Conservation (phyloP, 30 jellyfish, hydroid and myxozoan species). For the Mastigias papua region DNA sequence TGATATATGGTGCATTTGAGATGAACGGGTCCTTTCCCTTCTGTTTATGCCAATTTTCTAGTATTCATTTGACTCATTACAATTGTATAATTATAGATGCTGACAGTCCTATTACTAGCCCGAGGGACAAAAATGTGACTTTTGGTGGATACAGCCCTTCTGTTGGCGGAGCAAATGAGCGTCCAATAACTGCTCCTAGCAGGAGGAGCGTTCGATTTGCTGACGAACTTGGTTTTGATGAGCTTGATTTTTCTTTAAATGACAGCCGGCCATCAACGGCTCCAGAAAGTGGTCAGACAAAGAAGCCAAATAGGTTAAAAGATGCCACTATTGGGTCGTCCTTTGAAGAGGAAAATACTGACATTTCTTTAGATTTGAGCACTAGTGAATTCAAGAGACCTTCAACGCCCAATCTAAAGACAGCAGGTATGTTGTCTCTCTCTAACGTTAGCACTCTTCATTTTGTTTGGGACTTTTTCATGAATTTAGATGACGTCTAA, state of each 20-base stretch:
- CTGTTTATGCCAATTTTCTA: too few species aligned
- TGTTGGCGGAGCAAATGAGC: conserved; percentile 69
- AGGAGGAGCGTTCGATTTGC: conserved; percentile 94
- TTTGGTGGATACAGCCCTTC: conserved; percentile 97
- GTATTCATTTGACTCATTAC: neutral
- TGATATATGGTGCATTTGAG: too few species aligned
- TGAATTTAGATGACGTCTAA: too few species aligned
- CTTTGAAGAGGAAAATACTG: conserved; percentile 71
- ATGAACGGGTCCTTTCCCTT: too few species aligned
- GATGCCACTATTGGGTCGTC: conserved; percentile 39
- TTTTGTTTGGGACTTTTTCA: too few species aligned
- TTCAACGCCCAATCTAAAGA: neutral
- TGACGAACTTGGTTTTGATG: conserved; percentile 89
- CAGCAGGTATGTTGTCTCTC: neutral
- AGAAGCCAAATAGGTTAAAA: conserved; percentile 16
- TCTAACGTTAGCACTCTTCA: too few species aligned
- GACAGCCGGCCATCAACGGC: conserved; percentile 79
- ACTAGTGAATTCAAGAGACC: conserved; percentile 8
- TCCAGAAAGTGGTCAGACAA: conserved; percentile 64
- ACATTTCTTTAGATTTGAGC: conserved; percentile 61
- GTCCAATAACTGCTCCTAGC: conserved; percentile 84
- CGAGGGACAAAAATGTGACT: conserved; percentile 59
- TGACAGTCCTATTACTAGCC: conserved; percentile 62
- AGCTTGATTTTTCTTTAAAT: conserved; percentile 67
- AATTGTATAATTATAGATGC: conserved; percentile 19